Base-by-base conservation (phyloP, 1,140 invertebrate species). In the Kradibia gibbosae region DNA sequence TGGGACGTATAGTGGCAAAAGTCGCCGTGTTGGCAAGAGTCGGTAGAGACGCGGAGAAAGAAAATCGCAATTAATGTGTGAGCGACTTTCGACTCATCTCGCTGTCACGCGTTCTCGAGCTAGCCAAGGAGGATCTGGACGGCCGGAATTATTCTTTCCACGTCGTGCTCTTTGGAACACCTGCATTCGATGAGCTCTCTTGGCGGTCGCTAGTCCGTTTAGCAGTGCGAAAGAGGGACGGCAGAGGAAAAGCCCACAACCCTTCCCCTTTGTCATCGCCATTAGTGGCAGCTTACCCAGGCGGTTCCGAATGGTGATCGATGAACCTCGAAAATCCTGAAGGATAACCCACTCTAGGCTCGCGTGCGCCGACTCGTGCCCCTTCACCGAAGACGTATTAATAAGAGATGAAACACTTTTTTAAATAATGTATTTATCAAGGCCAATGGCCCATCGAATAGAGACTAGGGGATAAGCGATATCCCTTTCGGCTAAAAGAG, bases 341-440 rank as follows among this genome's bases (percentile, higher is more conserved):
- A n/a, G 70, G 53, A 60, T 73, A 39, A 53, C 20, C 62, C 73
- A 25, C 55, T n/a, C n/a, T n/a, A n/a, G 78, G 62, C 62, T 73
- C 25, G 50, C 31, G 34, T 55, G 36, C 48, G 0, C 25, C 65
- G 50, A 25, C 34, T 25, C 42, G 3, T 13, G 7, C 45, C 3
- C 60, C 39, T 13, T 42, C 60, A n/a, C 57, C 48, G 55, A 73
- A 36, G 55, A 75, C 57, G 72, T 81, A 76, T 81, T 75, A 81
- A 81, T 76, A 36, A 60, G 65, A 45, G 72, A 70, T 48, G 57
- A 81, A 75, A 81, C 57, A n/a, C 62, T 36, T 25, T 60, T n/a
- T 55, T 45, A 48, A 55, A 60, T 77, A 81, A 76, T 76, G 74
- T 71, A 77, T 77, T 77, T 77, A 81, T 81, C 57, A 50, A 74